Evolutionary conservation across 2,113 vertebrate genomes (phyloP).

Genomic region (Caretta caretta): DNA sequence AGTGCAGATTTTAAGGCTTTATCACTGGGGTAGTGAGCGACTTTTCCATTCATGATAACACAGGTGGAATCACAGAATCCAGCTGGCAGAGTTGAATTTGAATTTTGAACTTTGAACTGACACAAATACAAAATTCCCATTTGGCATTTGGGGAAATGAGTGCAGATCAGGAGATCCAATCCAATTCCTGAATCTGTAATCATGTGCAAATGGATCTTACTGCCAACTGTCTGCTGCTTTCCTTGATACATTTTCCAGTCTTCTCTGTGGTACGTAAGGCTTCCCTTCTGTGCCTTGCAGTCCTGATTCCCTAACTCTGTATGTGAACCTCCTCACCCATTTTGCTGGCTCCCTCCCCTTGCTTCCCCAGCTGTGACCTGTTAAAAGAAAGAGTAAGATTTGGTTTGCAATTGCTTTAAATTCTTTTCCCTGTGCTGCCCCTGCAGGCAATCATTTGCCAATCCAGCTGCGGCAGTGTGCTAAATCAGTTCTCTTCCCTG

Average conservation of each 20-base stretch:
- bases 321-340: not conserved
- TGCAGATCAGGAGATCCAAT: not conserved
- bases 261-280: not conserved
- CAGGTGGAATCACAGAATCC: not conserved
- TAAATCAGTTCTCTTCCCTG: not conserved
- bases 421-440: conserved; percentile 50
- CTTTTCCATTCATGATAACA: not conserved
- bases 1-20: not conserved
- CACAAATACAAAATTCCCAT: not conserved
- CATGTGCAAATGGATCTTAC: not conserved
- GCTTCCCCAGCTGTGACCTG: conserved; percentile 2
- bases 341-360: not conserved
- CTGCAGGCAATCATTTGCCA: conserved; percentile 42
- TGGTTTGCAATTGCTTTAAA: conserved; percentile 57
- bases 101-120: not conserved
- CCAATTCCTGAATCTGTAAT: not conserved
- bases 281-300: not conserved
- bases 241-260: not conserved
- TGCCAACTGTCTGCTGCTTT: not conserved
- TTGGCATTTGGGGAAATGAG: not conserved
- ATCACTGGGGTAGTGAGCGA: not conserved
- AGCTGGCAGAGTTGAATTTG: not conserved
- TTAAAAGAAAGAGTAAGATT: conserved; percentile 42
- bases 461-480: conserved; percentile 11
- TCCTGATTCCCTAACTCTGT: not conserved